A percentile compares a stretch with the other conserved stretches of the same genome.
phyloP scores from a whole-genome alignment of 1,140 invertebrate species.

The Drosophila malerkotliana region DNA sequence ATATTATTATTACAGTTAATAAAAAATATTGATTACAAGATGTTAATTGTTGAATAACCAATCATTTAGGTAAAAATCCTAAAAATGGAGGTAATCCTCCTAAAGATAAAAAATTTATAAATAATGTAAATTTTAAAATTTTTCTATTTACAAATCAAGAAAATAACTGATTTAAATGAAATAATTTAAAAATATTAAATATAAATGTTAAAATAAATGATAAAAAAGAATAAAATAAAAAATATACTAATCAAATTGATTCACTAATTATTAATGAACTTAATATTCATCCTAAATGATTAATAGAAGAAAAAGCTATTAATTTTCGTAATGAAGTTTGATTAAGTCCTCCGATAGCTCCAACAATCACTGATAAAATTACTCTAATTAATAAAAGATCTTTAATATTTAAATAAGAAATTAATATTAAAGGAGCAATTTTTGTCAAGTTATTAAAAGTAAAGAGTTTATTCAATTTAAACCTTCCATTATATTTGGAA shows the following conservation, averaged over 20 bases:
- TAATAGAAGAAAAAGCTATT: constrained; percentile 85
- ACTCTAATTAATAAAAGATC: constrained; percentile 72
- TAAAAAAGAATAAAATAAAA: constrained; percentile 84
- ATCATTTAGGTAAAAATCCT: constrained; percentile 85
- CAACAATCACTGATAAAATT: constrained; percentile 81
- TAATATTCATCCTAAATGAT: constrained; percentile 85
- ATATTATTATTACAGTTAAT: constrained; percentile 83
- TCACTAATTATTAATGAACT: constrained; percentile 75
- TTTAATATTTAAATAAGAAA: constrained; percentile 78
- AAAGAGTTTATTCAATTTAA: constrained; percentile 83
- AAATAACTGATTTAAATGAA: constrained; percentile 84
- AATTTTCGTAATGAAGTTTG: constrained; percentile 85
- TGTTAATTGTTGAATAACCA: constrained; percentile 84
- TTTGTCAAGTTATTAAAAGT: constrained; percentile 85
- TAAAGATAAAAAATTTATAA: constrained; percentile 85
- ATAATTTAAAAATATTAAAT: constrained; percentile 84
- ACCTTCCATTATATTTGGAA: constrained; percentile 84
- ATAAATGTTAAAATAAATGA: constrained; percentile 80
- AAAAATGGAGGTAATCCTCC: constrained; percentile 85
- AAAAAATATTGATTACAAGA: constrained; percentile 78
- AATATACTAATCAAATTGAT: constrained; percentile 84
- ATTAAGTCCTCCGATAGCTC: constrained; percentile 84
- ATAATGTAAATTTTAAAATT: constrained; percentile 83
- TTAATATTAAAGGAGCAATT: constrained; percentile 84
- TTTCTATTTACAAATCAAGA: constrained; percentile 72